These are phyloP conservation scores for Rotaria macrura DNA, from an alignment of 2,888 invertebrate genomes.

Conservation along the genomic window DNA sequence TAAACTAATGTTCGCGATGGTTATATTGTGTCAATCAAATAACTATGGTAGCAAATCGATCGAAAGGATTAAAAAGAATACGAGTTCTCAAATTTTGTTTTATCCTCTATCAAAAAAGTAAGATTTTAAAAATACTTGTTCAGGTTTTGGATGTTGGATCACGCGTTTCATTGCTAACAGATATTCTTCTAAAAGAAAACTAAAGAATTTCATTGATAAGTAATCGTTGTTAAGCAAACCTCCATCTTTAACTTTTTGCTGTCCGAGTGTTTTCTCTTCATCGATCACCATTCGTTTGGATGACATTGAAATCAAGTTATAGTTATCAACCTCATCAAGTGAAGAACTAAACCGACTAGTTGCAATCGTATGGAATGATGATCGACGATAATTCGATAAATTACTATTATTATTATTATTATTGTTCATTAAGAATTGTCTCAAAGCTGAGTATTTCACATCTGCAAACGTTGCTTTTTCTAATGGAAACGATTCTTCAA, in stretches of 20 bases:
- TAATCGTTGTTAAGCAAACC: conserved; percentile 38
- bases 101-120: no score
- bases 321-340: background rate
- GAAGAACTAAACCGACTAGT: background rate
- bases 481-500: background rate
- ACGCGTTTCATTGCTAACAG: background rate
- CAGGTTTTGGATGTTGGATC: background rate
- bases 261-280: conserved; percentile 46
- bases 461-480: background rate
- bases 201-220: background rate
- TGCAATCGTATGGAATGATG: background rate
- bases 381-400: background rate
- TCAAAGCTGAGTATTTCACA: background rate
- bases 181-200: background rate
- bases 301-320: background rate
- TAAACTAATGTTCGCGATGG: no score
- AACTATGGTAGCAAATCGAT: no score
- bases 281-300: conserved; percentile 22
- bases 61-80: no score
- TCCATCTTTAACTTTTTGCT: conserved; percentile 47
- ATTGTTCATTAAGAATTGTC: background rate
- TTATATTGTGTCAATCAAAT: no score
- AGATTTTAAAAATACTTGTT: background rate
- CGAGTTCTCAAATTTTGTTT: no score
- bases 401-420: background rate